Percentiles rank a stretch among this genome's conserved stretches.
Evolutionary conservation across 2,888 invertebrate species (phyloP).

Genomic region (Xylota sylvarum): DNA sequence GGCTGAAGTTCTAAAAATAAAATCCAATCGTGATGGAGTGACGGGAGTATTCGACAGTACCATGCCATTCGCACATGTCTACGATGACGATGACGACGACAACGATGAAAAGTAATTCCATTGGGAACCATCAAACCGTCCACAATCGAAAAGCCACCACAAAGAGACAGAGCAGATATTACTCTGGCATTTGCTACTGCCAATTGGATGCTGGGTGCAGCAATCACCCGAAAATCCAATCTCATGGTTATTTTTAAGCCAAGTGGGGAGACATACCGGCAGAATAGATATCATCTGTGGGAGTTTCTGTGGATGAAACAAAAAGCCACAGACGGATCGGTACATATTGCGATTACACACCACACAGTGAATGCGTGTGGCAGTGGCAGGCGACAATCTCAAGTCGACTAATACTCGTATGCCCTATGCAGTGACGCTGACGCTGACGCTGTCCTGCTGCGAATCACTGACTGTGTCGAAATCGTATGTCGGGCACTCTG

Average conservation of each 20-base stretch:
- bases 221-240: constrained; percentile 72
- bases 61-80: constrained; percentile 57
- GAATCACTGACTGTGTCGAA: constrained; percentile 59
- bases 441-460: constrained; percentile 36
- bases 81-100: constrained; percentile 13
- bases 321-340: constrained; percentile 57
- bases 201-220: constrained; percentile 60
- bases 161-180: constrained; percentile 65
- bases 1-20: constrained; percentile 66
- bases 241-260: constrained; percentile 71
- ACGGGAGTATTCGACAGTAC: not conserved
- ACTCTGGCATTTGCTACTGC: constrained; percentile 57
- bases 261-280: not conserved
- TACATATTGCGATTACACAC: constrained; percentile 56
- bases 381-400: constrained; percentile 64
- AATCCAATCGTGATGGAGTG: constrained; percentile 54
- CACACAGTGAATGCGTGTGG: constrained; percentile 44
- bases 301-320: constrained; percentile 43
- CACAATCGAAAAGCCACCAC: constrained; percentile 64
- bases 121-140: constrained; percentile 66
- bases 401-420: not conserved
- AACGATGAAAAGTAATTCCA: constrained; percentile 67
- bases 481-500: constrained; percentile 59
- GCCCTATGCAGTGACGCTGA: not conserved
- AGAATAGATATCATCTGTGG: constrained; percentile 50